Conservation (phyloP, 1,140 invertebrate genomes). For the Drosophila mayri region DNA sequence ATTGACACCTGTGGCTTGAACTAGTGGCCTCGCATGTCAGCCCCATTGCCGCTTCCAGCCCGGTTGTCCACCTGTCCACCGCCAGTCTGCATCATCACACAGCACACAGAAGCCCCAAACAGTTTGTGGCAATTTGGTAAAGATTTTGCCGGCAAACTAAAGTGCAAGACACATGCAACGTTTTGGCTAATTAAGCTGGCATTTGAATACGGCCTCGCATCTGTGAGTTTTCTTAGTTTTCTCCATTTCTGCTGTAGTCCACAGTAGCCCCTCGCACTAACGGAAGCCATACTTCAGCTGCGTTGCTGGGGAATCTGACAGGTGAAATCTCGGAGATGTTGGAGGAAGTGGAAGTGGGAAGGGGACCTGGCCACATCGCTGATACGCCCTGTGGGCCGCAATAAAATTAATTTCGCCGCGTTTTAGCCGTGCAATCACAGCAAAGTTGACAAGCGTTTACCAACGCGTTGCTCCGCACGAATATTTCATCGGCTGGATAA, state of each 20-base stretch:
- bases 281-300: slow-evolving; percentile 80
- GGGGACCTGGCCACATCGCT: slow-evolving; percentile 48
- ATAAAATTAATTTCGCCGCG: slow-evolving; percentile 80
- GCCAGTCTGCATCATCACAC: slow-evolving; percentile 14
- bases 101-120: slow-evolving; percentile 10
- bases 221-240: slow-evolving; percentile 20
- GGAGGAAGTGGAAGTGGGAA: slow-evolving; percentile 58
- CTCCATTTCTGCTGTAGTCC: slow-evolving; percentile 15
- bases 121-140: slow-evolving; percentile 54
- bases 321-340: slow-evolving; percentile 74
- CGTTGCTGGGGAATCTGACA: slow-evolving; percentile 73
- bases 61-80: slow-evolving; percentile 9
- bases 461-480: slow-evolving; percentile 67
- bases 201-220: slow-evolving; percentile 45
- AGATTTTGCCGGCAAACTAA: slow-evolving; percentile 50
- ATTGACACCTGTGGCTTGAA: slow-evolving; percentile 50
- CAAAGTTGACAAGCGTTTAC: slow-evolving; percentile 82
- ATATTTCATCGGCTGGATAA: slow-evolving; percentile 79
- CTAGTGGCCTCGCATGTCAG: slow-evolving; percentile 58
- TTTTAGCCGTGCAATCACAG: slow-evolving; percentile 78
- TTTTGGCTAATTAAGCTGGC: slow-evolving; percentile 72
- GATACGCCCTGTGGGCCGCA: slow-evolving; percentile 77
- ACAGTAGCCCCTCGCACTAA: slow-evolving; percentile 72
- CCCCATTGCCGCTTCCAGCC: slow-evolving; percentile 33
- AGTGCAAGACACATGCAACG: slow-evolving; percentile 81